These are phyloP conservation scores for Sebastes cheni DNA, from an alignment of 2,797 vertebrate species.

Conservation along the genomic window DNA sequence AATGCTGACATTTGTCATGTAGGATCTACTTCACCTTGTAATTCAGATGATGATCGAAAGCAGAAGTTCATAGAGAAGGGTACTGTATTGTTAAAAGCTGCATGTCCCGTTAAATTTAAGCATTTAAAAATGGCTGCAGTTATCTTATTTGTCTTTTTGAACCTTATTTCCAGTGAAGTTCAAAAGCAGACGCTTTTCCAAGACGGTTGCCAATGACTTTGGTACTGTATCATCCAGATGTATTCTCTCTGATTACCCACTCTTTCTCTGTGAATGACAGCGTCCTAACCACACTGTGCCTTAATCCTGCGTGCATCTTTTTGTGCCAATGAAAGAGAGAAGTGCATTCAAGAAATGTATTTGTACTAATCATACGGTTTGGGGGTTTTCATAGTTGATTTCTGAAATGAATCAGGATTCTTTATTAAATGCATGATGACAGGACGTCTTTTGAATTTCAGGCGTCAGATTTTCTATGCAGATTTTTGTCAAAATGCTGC, in stretches of 20 bases:
- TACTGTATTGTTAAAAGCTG: constrained; percentile 76
- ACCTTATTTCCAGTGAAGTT: constrained; percentile 95
- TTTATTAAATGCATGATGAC: constrained; percentile 58
- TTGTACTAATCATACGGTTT: constrained; percentile 69
- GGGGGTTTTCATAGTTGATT: constrained; percentile 38
- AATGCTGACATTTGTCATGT: constrained; percentile 75
- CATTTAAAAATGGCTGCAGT: constrained; percentile 67
- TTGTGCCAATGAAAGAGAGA: constrained; percentile 62
- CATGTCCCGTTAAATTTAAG: constrained; percentile 37
- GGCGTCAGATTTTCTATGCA: constrained; percentile 69
- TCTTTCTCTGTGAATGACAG: constrained; percentile 81
- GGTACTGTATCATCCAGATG: constrained; percentile 88
- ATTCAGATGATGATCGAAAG: constrained; percentile 95
- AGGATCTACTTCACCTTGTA: constrained; percentile 92
- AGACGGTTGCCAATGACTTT: constrained; percentile 98
- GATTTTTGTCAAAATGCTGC: not conserved
- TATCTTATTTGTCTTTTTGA: constrained; percentile 79
- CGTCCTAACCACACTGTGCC: constrained; percentile 69
- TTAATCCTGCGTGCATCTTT: constrained; percentile 77
- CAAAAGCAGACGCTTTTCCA: constrained; percentile 98
- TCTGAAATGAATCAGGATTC: constrained; percentile 24
- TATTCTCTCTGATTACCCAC: constrained; percentile 49
- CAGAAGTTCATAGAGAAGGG: constrained; percentile 96
- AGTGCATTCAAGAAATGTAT: constrained; percentile 28
- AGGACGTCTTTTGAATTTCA: constrained; percentile 32